A percentile compares a stretch with the other conserved stretches of the same genome.
phyloP scores from a whole-genome alignment of 1,140 invertebrate genomes.

The Drosophila albomicans region DNA sequence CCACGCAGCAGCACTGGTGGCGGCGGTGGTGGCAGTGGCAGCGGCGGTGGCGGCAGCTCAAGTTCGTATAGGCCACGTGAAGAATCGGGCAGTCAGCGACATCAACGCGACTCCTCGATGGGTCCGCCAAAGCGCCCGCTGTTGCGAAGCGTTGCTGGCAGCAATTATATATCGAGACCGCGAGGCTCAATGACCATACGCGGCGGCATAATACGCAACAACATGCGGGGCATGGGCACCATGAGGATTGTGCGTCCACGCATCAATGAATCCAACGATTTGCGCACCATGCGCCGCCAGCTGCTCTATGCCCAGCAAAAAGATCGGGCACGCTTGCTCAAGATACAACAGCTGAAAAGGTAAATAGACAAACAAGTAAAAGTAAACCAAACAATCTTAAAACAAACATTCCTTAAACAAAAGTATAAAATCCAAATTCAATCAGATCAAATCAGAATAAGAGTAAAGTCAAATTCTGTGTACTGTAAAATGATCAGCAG shows the following conservation, averaged over 20 bases:
- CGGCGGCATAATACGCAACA: conserved; percentile 72
- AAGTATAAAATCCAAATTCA: conserved; percentile 3
- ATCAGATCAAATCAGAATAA: conserved; percentile 27
- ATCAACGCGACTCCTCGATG: conserved; percentile 78
- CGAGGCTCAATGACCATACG: conserved; percentile 69
- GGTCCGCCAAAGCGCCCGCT: conserved; percentile 78
- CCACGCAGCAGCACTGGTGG: conserved; percentile 63
- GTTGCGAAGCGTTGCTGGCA: conserved; percentile 74
- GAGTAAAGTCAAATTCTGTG: conserved; percentile 10
- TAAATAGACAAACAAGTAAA: conserved; percentile 66
- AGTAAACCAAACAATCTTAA: conserved; percentile 3
- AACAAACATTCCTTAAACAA: no score
- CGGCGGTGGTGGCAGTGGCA: conserved; percentile 34
- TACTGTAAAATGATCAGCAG: neutral
- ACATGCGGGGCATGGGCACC: conserved; percentile 70
- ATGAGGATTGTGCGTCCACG: conserved; percentile 74
- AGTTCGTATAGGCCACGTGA: conserved; percentile 69
- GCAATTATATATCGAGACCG: conserved; percentile 72
- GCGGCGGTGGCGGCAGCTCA: conserved; percentile 57
- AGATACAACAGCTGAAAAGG: conserved; percentile 84
- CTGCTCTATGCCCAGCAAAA: conserved; percentile 81
- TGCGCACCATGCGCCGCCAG: conserved; percentile 81
- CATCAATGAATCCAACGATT: conserved; percentile 71
- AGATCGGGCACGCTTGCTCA: conserved; percentile 79
- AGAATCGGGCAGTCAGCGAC: conserved; percentile 62